A percentile compares a stretch with the other conserved stretches of the same genome.
These are phyloP conservation scores for Drosophila anomalipes DNA, from an alignment of 2,888 invertebrate species.

Conservation along the genomic window DNA sequence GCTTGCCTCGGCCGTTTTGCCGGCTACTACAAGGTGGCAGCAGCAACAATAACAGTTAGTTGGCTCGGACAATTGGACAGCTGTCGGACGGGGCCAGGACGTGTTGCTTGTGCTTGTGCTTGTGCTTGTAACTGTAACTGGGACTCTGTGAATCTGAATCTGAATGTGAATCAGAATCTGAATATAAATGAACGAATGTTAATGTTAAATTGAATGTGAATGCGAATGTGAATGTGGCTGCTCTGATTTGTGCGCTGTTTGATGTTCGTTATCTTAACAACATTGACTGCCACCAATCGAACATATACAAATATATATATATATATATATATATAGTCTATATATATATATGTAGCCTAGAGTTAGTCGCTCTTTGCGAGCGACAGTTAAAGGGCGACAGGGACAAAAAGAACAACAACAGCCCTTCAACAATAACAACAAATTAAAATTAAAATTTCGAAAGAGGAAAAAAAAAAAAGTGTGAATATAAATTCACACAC, in stretches of 20 bases:
- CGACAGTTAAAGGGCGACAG: conserved; percentile 5
- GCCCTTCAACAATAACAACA: conserved; percentile 45
- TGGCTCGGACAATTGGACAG: conserved; percentile 28
- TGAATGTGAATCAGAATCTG: conserved; percentile 2
- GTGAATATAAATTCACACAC: conserved; percentile 29
- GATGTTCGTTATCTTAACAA: conserved; percentile 20
- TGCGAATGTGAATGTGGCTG: conserved; percentile 16
- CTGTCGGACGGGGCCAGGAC: conserved; percentile 35
- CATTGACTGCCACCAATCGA: conserved; percentile 1
- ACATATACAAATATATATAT: not conserved
- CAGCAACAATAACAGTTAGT: conserved; percentile 47
- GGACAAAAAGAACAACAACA: not conserved
- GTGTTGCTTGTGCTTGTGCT: conserved; percentile 50
- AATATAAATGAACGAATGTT: conserved; percentile 16
- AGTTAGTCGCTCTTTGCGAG: not conserved
- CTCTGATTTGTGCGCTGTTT: conserved; percentile 41
- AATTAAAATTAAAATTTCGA: conserved; percentile 61
- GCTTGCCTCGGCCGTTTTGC: conserved; percentile 33
- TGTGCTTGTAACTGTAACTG: conserved; percentile 5
- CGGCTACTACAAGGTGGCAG: conserved; percentile 23
- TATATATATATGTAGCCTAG: not conserved
- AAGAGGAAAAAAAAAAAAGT: conserved; percentile 31
- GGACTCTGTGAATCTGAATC: conserved; percentile 7
- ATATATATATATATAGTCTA: not conserved
- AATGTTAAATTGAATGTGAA: conserved; percentile 14